phyloP scores from a whole-genome alignment of 2,113 vertebrate species.

The Muntiacus muntjak region DNA sequence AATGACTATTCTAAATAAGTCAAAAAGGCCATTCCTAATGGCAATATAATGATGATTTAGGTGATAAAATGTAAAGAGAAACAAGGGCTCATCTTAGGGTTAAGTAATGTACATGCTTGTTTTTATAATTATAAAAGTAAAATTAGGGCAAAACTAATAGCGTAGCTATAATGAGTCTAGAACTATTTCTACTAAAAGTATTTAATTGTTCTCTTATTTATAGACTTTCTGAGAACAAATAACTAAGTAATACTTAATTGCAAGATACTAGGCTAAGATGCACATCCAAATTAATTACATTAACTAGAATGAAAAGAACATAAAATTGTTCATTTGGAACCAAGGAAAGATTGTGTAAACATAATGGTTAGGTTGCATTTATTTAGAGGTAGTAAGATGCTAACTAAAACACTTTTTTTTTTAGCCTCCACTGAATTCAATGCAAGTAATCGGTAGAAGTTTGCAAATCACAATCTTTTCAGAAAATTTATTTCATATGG shows the following conservation, averaged over 20 bases:
- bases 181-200: neutral
- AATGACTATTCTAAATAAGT: constrained; percentile 58
- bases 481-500: neutral
- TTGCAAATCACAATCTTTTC: neutral
- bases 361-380: neutral
- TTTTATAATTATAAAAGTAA: neutral
- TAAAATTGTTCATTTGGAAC: constrained; percentile 2
- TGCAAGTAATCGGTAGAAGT: neutral
- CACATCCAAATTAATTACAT: constrained; percentile 4
- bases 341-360: neutral
- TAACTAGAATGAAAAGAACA: constrained; percentile 3
- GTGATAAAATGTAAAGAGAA: neutral
- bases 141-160: neutral
- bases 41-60: constrained; percentile 36
- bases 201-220: neutral
- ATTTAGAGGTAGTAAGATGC: neutral
- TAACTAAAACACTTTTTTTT: neutral
- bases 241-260: neutral
- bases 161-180: neutral
- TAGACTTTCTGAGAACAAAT: neutral
- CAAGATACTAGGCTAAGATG: neutral
- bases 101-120: neutral
- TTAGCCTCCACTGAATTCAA: neutral
- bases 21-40: constrained; percentile 56
- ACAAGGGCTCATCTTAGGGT: neutral